phyloP scores from a whole-genome alignment of 2,113 vertebrate species.

The Accipiter virgatus region DNA sequence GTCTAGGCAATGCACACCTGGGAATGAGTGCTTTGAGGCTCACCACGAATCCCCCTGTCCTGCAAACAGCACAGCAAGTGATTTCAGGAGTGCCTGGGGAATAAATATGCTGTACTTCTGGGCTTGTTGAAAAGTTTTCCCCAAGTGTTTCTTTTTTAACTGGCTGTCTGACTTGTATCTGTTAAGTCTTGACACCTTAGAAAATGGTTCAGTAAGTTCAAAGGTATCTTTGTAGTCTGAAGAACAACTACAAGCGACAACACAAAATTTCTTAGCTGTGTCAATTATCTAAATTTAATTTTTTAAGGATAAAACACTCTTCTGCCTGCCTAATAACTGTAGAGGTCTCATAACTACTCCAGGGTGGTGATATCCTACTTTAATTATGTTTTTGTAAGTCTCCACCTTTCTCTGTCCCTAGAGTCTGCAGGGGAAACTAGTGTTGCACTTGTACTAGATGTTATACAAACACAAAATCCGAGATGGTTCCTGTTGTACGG shows the following conservation, averaged over 20 bases:
- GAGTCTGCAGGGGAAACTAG: not conserved
- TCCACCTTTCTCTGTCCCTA: not conserved
- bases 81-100: not conserved
- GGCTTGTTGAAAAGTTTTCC: not conserved
- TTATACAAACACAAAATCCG: not conserved
- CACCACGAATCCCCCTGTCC: fast-evolving
- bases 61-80: not conserved
- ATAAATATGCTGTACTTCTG: not conserved
- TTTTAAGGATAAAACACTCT: not conserved
- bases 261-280: not conserved
- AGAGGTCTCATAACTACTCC: not conserved
- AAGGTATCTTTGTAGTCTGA: not conserved
- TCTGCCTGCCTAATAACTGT: fast-evolving
- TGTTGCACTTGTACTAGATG: not conserved
- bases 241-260: not conserved
- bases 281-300: not conserved
- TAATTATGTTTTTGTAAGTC: not conserved
- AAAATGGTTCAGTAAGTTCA: not conserved
- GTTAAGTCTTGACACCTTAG: not conserved
- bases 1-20: not conserved
- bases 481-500: not conserved
- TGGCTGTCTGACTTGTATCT: not conserved
- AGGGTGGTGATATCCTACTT: not conserved
- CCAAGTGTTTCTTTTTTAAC: not conserved
- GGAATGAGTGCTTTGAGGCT: not conserved